phyloP scores from a whole-genome alignment of 1,140 invertebrate species.

The Aphelenchoides avenae region DNA sequence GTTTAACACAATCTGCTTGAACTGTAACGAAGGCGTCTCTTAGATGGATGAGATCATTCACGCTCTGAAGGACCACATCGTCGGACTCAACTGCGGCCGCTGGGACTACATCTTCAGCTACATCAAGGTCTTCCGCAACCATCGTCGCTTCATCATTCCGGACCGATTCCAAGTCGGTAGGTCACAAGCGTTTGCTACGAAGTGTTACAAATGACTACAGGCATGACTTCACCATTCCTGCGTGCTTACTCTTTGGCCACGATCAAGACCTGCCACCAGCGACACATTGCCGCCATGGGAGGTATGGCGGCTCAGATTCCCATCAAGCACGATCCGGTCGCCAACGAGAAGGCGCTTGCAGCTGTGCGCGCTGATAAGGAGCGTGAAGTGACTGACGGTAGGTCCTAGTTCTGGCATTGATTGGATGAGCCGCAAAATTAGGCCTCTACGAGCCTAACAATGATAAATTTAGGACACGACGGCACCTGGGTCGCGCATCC shows the following conservation, averaged over 20 bases:
- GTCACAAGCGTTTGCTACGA: slow-evolving; percentile 14
- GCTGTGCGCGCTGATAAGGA: slow-evolving; percentile 58
- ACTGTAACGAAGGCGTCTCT: slow-evolving; percentile 59
- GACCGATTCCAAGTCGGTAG: slow-evolving; percentile 66
- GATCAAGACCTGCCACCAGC: slow-evolving; percentile 66
- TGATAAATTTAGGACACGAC: slow-evolving; percentile 62
- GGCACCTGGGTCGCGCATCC: slow-evolving; percentile 72
- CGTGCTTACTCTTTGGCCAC: slow-evolving; percentile 67
- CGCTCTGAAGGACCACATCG: slow-evolving; percentile 68
- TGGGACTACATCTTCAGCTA: slow-evolving; percentile 74
- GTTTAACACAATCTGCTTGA: slow-evolving; percentile 13
- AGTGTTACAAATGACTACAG: slow-evolving; percentile 43
- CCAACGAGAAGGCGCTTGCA: slow-evolving; percentile 51
- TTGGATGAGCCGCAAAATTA: not conserved
- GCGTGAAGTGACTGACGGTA: slow-evolving; percentile 58
- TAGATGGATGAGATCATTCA: slow-evolving; percentile 71
- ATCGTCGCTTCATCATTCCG: slow-evolving; percentile 67
- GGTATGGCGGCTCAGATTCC: slow-evolving; percentile 69
- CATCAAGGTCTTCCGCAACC: slow-evolving; percentile 64
- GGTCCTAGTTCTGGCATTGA: not conserved
- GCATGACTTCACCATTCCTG: slow-evolving; percentile 68
- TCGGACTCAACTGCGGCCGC: slow-evolving; percentile 72
- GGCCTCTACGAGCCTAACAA: not conserved
- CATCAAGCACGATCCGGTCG: slow-evolving; percentile 55
- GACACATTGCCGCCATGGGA: slow-evolving; percentile 68